phyloP scores from a whole-genome alignment of 2,888 invertebrate genomes.

The Camptogramma bilineatum region DNA sequence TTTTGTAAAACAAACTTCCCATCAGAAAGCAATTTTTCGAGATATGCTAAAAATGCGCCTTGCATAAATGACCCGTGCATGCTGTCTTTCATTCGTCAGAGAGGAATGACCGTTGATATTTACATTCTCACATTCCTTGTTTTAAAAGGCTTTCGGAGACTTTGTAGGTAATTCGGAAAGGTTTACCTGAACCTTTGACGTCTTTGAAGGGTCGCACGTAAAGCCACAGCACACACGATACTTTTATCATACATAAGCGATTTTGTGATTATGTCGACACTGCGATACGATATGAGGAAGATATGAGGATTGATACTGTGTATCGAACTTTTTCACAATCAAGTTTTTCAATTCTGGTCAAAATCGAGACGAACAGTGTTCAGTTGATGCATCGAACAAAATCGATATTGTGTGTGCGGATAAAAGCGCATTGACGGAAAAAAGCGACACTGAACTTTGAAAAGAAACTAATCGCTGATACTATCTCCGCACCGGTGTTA shows the following conservation, averaged over 20 bases:
- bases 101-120: conserved; percentile 50
- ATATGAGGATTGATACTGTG: no score
- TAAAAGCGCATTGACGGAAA: no score
- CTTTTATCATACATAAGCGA: not conserved
- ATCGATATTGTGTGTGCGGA: no score
- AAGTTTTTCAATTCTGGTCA: no score
- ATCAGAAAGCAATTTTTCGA: no score
- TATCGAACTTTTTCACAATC: no score
- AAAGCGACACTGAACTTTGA: no score
- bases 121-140: conserved; percentile 48
- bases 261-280: not conserved
- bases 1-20: no score
- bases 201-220: conserved; percentile 18
- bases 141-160: conserved; percentile 41
- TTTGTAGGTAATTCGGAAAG: conserved; percentile 38
- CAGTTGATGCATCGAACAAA: no score
- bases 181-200: conserved; percentile 33
- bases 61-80: conserved; percentile 10
- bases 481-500: no score
- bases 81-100: conserved; percentile 44
- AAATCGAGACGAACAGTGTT: no score
- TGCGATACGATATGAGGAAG: not conserved
- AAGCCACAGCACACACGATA: not conserved
- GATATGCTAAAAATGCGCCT: not conserved
- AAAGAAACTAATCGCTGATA: no score